Evolutionary conservation across 2,888 invertebrate genomes (phyloP), one percentile per base, ranked within the genome.

Genomic region (Sarcophaga variegata): DNA sequence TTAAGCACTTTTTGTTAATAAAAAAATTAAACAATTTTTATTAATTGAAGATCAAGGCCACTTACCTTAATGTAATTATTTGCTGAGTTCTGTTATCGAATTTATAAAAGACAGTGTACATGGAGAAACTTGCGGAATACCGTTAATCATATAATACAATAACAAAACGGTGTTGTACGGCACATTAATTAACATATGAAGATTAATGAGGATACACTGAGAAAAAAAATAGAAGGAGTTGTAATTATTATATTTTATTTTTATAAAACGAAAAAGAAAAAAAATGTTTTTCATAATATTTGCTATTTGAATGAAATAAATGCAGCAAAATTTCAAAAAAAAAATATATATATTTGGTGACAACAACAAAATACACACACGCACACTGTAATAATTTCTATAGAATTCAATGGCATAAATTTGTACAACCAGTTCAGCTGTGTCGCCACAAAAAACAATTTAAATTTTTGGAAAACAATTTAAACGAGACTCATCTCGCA

Each of bases 101-200:
- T 79, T 84, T 84, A 81, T 84, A 87, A 14, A 87, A 79, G 78
- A 77, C 81, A 71, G 66, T 87, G 63, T 84, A 79, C 87, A 87
- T 87, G 84, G 81, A 87, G 70, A 84, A 82, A 60, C 79, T 80
- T 82, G 62, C 75, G 76, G 59, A 67, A n/a, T 74, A 74, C 84
- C 82, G 87, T 76, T 79, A 82, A 84, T 66, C 67, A 72, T 67
- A 59, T 27, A 78, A 63, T 60, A 60, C 54, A 67, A 54, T 22
- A 8, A 22, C 22, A 54, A 47, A 60, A 71, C 59, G 37, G 25
- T 60, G 37, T 20, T 17, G 54, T 49, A 54, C 37, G 17, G 17
- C 45, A 66, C n/a, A 45, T 54, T 76, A 71, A 81, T 85, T 80
- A 84, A 49, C 75, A 54, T 49, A 10, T 14, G 22, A 82, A 75